Evolutionary conservation across 2,797 vertebrate species (phyloP), one percentile per base, ranked within the genome.

Genomic region (Mormyrops attenuatus): DNA sequence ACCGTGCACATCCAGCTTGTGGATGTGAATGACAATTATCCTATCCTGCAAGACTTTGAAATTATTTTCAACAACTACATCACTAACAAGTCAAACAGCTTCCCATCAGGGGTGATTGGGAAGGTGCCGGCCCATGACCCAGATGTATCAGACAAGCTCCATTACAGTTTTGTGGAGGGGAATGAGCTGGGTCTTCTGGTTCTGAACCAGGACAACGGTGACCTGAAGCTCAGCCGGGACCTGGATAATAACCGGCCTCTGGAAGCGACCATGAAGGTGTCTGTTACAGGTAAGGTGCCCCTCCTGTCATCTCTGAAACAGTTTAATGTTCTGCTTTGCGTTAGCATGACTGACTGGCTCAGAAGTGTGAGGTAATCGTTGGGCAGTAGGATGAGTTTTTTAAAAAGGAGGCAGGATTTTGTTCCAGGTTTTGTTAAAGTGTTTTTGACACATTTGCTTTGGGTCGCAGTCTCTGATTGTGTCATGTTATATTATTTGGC

Each of bases 1-100:
- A 99, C 97, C 0, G 97, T 99, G 88, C 98, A 96, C 93, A 93
- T 99, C 88, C 96, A 96, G 22, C 96, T 99, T 0, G 87, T 96
- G 47, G 99, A 99, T 91, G 96, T 98, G 92, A 99, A 99, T 0
- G 99, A 99, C 95, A 99, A 99, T 77, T 86, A 92, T 0, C 99
- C 99, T 0, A 94, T 97, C 88, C 94, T 99, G 91, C 95, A 97
- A 1, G 93, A 99, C 94, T 99, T 99, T 94, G 98, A 99, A 95
- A 98, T 99, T 69, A 97, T 99, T 90, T 99, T 99, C 94, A 99
- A 99, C 94, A 98, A 99, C 96, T 99, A 99, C 0, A 95, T 99
- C 92, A 99, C 98, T 91, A 99, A 99, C 92, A 99, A 98, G 91
- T 99, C 99, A 91, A 98, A 97, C 93, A 99, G 98, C 93, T 99